These are phyloP conservation scores for Cairina moschata DNA, from an alignment of 2,113 vertebrate genomes.

Conservation along the genomic window DNA sequence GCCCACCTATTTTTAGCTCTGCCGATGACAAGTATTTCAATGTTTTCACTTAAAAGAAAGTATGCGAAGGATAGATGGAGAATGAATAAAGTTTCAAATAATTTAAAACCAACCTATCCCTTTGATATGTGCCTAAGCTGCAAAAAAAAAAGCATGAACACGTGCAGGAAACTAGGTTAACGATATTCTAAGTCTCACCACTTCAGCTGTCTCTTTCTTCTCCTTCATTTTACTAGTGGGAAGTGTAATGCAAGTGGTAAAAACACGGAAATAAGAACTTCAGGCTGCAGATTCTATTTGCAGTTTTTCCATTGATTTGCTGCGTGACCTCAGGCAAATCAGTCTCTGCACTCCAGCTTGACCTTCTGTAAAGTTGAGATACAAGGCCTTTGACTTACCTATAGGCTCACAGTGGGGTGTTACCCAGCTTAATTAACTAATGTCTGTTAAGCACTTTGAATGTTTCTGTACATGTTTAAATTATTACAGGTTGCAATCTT, in stretches of 20 bases:
- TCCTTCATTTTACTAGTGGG: constrained; percentile 31
- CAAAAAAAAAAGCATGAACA: not conserved
- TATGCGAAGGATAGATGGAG: not conserved
- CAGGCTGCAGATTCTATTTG: constrained; percentile 35
- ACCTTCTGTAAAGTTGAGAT: constrained; percentile 57
- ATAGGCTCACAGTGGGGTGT: not conserved
- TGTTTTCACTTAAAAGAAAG: not conserved
- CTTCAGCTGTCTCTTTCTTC: not conserved
- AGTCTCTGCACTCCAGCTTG: constrained; percentile 45
- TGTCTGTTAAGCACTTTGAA: constrained; percentile 39
- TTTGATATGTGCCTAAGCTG: not conserved
- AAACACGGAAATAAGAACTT: constrained; percentile 49
- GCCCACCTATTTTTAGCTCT: not conserved
- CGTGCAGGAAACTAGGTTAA: constrained; percentile 9
- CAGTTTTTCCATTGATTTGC: constrained; percentile 49
- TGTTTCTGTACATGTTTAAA: not conserved
- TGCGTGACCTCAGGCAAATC: constrained; percentile 59
- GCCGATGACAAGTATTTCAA: not conserved
- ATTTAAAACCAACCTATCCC: not conserved
- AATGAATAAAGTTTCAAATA: not conserved
- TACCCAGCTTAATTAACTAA: constrained; percentile 56
- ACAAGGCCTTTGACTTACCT: constrained; percentile 46
- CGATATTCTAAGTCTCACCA: constrained; percentile 19
- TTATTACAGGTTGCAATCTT: constrained; percentile 5
- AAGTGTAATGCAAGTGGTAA: constrained; percentile 47